Conservation (phyloP, 2,113 vertebrate species). For the Neolamprologus tretocephalus region DNA sequence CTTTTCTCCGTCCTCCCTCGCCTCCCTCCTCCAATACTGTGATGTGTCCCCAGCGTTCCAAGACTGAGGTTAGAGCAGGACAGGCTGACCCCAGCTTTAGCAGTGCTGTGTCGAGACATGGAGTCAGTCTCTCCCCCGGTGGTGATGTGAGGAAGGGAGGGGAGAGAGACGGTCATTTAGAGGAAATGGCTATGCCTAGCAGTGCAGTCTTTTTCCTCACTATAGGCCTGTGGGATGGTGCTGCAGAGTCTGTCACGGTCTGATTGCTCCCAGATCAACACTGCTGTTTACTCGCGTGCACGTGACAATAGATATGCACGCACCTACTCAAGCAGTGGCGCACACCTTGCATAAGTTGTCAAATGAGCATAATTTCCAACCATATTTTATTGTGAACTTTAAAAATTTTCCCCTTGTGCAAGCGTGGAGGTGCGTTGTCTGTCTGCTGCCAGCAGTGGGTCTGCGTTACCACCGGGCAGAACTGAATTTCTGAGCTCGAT, state of each 20-base stretch:
- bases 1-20: background rate
- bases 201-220: conserved; percentile 24
- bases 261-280: conserved; percentile 44
- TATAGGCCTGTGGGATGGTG: conserved; percentile 42
- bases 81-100: conserved; percentile 17
- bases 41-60: background rate
- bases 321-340: background rate
- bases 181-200: conserved; percentile 44
- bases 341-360: background rate
- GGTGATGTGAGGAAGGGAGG: background rate
- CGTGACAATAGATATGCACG: background rate
- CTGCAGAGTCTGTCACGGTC: conserved; percentile 57
- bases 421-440: background rate
- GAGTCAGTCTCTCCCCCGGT: background rate
- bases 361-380: background rate
- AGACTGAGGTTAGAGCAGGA: conserved; percentile 3
- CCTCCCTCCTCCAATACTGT: background rate
- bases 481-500: conserved; percentile 13
- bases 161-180: conserved; percentile 30
- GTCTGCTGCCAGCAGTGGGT: conserved; percentile 26
- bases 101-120: background rate
- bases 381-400: background rate
- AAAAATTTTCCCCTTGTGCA: background rate
- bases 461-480: background rate
- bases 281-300: background rate